Conservation (phyloP, 2,888 invertebrate species). For the Caenorhabditis parvicauda region DNA sequence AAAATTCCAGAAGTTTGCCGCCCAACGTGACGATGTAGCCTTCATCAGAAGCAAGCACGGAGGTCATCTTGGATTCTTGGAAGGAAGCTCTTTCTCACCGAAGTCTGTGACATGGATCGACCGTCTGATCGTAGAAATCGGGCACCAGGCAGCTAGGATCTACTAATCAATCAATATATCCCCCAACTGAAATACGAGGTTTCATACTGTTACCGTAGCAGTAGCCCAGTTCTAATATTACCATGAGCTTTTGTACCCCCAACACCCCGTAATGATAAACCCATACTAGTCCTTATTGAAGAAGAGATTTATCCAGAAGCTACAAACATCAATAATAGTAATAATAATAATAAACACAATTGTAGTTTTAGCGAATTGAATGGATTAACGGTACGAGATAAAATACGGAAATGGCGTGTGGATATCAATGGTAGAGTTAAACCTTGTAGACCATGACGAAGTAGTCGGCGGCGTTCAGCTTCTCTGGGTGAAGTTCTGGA, state of each 20-base stretch:
- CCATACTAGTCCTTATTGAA: too few relatives aligned
- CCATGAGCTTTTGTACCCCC: too few relatives aligned
- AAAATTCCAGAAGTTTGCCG: conserved; percentile 24
- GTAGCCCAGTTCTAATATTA: too few relatives aligned
- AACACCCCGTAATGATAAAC: too few relatives aligned
- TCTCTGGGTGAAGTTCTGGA: conserved; percentile 30
- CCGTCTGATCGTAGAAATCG: conserved; percentile 66
- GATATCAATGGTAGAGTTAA: conserved; percentile 19
- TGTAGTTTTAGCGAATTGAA: too few relatives aligned
- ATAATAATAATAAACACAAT: too few relatives aligned
- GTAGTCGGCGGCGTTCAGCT: conserved; percentile 25
- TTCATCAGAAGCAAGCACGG: conserved; percentile 84
- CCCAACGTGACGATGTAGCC: conserved; percentile 64
- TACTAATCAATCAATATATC: neutral
- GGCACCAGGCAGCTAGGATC: conserved; percentile 1
- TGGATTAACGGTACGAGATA: too few relatives aligned
- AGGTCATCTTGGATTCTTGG: conserved; percentile 90
- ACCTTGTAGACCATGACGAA: conserved; percentile 45
- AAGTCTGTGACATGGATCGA: conserved; percentile 90
- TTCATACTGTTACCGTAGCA: too few relatives aligned
- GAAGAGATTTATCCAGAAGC: too few relatives aligned
- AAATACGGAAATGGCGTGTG: too few relatives aligned
- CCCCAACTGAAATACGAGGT: too few relatives aligned
- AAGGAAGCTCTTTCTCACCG: conserved; percentile 78
- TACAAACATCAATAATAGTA: too few relatives aligned